Base-by-base conservation (phyloP, 2,888 invertebrate genomes). In the Cryptus viduatorius region DNA sequence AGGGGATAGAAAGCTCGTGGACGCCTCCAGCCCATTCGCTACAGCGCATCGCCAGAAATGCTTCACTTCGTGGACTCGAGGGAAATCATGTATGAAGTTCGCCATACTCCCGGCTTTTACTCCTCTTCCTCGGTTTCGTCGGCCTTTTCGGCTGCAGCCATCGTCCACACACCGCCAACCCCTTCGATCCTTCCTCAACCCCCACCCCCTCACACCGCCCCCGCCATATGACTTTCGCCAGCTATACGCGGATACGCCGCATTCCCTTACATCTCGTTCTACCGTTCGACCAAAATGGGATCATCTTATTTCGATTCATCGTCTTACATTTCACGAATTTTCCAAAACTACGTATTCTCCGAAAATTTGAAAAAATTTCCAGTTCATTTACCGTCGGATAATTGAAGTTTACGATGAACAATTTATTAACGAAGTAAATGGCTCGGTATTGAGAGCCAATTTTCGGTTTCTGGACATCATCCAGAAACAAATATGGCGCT, bases 61-160 rank as follows among this genome's bases (percentile, higher is more conserved):
- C 91, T 91, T 93, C 89, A 91, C 91, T 91, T 90, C 90, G 86
- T 89, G 90, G 92, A 92, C 93, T 93, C 93, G 88, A 72, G 93
- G 93, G 93, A 93, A 93, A 93, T 93, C 93, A 93, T 92, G 92
- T 92, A 92, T 92, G 90, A 93, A 92, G 91, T 91, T 92, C 89
- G 59, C 59, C 59, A 61, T 61, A 14, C 90, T 89, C 87, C 86
- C 65, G 83, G 80, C 87, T 87, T 85, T 86, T 85, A 86, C 75
- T 78, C 37, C 37, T 86, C 80, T 82, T 87, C 86, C 82, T 75
- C 84, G 72, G 79, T 72, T 82, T 37, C 37, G 79, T 69, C 85
- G 73, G 82, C 89, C 87, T 88, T 89, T 89, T 88, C 87, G 87
- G 83, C 56, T 59, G 37, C 53, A 19, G 73, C 73, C 71, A 82